Percentiles rank a stretch among this genome's conserved stretches.
phyloP scores from a whole-genome alignment of 1,140 invertebrate genomes.

The Palaemon carinicauda region DNA sequence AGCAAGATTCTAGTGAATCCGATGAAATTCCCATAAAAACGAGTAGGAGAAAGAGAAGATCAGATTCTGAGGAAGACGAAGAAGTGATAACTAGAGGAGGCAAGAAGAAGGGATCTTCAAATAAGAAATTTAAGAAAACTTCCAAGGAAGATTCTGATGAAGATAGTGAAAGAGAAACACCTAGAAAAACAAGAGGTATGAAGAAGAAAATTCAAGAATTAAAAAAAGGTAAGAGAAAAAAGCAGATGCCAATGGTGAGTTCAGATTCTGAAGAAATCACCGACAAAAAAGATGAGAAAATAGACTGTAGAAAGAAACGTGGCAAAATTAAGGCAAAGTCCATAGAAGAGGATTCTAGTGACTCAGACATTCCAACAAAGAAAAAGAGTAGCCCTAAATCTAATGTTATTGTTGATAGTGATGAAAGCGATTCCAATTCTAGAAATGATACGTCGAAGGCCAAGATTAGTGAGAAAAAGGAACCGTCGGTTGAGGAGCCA shows the following conservation, averaged over 20 bases:
- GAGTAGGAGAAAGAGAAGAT: conserved; percentile 24
- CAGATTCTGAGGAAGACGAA: conserved; percentile 49
- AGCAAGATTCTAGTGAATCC: conserved; percentile 40
- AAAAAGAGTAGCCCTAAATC: conserved; percentile 36
- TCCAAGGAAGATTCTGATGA: conserved; percentile 47
- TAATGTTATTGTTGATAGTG: conserved; percentile 41
- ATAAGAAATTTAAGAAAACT: conserved; percentile 57
- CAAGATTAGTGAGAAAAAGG: not conserved
- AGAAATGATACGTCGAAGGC: conserved; percentile 15
- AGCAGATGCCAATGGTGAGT: conserved; percentile 18
- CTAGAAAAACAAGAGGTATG: conserved; percentile 36
- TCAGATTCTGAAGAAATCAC: conserved; percentile 19
- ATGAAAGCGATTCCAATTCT: conserved; percentile 23
- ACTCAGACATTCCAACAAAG: conserved; percentile 46
- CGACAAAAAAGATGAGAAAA: conserved; percentile 16
- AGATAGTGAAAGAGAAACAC: conserved; percentile 21
- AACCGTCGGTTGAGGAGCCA: not conserved
- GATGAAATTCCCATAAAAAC: conserved; percentile 21
- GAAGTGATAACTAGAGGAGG: conserved; percentile 33
- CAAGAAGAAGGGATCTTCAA: conserved; percentile 34
- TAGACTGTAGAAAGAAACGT: not conserved
- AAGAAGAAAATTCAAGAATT: conserved; percentile 32
- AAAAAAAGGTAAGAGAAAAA: conserved; percentile 33
- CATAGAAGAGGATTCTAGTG: conserved; percentile 29
- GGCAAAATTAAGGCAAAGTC: conserved; percentile 5